Evolutionary conservation across 2,113 vertebrate species (phyloP).

Genomic region (Lophius piscatorius): DNA sequence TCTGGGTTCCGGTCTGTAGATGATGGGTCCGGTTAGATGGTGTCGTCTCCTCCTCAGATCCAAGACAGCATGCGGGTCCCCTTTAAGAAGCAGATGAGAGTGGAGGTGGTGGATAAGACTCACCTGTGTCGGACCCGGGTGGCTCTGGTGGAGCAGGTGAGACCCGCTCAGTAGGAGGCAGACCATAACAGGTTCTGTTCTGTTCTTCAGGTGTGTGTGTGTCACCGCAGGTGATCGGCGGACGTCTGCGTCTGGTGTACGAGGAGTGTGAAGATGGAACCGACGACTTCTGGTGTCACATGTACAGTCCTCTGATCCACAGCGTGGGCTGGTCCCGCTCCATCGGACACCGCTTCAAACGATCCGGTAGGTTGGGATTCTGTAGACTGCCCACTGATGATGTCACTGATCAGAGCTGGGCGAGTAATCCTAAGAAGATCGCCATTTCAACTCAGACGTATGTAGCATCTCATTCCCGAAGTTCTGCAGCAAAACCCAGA

Average conservation of each 20-base stretch:
- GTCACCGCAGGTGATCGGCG: conserved; percentile 86
- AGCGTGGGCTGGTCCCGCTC: conserved; percentile 94
- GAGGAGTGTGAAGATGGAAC: conserved; percentile 93
- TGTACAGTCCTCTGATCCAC: conserved; percentile 96
- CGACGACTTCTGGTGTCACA: conserved; percentile 98
- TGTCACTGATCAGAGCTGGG: no score
- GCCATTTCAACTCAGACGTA: no score
- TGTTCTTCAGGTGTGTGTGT: no score
- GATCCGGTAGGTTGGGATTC: conserved; percentile 91
- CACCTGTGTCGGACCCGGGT: conserved; percentile 93
- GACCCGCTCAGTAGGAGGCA: neutral
- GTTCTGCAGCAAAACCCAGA: no score
- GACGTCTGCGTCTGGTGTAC: conserved; percentile 90
- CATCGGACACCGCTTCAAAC: conserved; percentile 95
- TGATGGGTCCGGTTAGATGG: no score
- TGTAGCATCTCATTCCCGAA: no score
- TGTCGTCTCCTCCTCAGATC: conserved; percentile 76
- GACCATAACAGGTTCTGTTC: no score
- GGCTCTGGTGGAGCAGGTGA: conserved; percentile 88
- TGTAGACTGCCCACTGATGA: no score
- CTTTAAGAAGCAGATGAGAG: conserved; percentile 92
- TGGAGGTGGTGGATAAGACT: conserved; percentile 95
- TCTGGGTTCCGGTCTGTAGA: no score
- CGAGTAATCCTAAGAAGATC: no score
- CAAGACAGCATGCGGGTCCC: conserved; percentile 92